These are phyloP conservation scores for Squalus acanthias DNA, from an alignment of 2,797 vertebrate genomes.

Conservation along the genomic window DNA sequence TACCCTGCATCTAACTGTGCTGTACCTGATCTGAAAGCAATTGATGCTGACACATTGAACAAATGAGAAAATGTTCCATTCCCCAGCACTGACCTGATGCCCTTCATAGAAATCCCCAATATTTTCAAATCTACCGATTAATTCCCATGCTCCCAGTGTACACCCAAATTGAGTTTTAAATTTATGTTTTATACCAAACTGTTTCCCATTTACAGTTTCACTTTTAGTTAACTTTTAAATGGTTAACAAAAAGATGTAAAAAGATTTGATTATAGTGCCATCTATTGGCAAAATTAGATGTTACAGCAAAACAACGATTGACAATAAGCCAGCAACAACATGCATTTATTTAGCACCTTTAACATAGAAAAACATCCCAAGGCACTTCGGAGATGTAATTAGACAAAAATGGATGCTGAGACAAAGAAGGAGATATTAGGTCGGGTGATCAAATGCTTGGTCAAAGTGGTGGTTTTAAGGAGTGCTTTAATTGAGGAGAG, in stretches of 20 bases:
- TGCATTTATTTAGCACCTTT: neutral
- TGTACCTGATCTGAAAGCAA: neutral
- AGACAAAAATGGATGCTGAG: neutral
- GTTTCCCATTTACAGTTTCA: neutral
- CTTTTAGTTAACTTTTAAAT: neutral
- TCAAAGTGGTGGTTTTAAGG: too few species aligned
- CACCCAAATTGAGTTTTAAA: neutral
- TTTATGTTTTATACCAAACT: neutral
- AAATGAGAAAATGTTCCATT: neutral
- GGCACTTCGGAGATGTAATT: too few species aligned
- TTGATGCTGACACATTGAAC: neutral
- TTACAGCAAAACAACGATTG: neutral
- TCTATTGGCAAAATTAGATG: neutral
- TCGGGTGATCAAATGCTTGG: too few species aligned
- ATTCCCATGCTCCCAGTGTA: neutral
- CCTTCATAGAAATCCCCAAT: neutral
- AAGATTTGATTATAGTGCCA: constrained; percentile 7
- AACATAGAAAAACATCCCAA: neutral
- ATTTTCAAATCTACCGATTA: neutral
- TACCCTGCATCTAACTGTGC: neutral
- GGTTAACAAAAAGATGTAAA: neutral
- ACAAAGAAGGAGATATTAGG: neutral
- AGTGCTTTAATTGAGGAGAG: too few species aligned
- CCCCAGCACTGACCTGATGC: neutral
- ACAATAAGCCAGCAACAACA: neutral